phyloP scores from a whole-genome alignment of 1,140 invertebrate genomes.

The Listronotus oregonensis region DNA sequence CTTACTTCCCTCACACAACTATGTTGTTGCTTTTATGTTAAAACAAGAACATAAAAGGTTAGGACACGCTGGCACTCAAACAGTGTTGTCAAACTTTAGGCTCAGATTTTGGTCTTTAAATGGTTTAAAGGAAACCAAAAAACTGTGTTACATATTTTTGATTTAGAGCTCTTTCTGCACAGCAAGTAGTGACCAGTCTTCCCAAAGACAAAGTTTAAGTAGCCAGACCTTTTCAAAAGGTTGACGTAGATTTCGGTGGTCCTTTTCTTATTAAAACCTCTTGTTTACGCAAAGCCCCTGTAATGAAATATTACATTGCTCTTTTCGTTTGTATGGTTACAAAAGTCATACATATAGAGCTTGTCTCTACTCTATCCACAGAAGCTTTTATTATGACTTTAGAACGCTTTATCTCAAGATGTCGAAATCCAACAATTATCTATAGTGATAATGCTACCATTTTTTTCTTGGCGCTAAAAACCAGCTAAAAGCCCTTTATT shows the following conservation, averaged over 20 bases:
- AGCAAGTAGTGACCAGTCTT: slow-evolving; percentile 24
- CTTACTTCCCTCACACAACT: no score
- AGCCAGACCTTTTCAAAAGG: slow-evolving; percentile 6
- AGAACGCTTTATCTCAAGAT: slow-evolving; percentile 53
- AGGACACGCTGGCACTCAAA: no score
- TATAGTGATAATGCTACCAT: slow-evolving; percentile 35
- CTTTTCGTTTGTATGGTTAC: slow-evolving; percentile 54
- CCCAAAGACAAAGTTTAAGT: slow-evolving; percentile 9
- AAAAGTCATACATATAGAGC: slow-evolving; percentile 57
- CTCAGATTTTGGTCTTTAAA: slow-evolving; percentile 28
- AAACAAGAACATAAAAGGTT: no score
- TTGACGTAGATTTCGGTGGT: slow-evolving; percentile 30
- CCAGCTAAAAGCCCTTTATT: slow-evolving; percentile 11
- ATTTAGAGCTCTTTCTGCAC: not conserved
- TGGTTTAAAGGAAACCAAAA: slow-evolving; percentile 7
- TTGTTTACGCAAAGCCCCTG: slow-evolving; percentile 9
- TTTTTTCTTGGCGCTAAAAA: slow-evolving; percentile 27
- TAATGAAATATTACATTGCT: slow-evolving; percentile 51
- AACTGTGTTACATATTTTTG: slow-evolving; percentile 28
- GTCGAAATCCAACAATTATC: no score
- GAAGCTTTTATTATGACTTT: slow-evolving; percentile 9
- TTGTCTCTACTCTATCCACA: slow-evolving; percentile 38
- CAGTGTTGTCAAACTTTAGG: no score
- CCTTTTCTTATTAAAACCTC: slow-evolving; percentile 19
- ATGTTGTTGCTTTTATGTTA: no score